phyloP scores from a whole-genome alignment of 2,113 vertebrate genomes.

The Leptocoma aspasia region DNA sequence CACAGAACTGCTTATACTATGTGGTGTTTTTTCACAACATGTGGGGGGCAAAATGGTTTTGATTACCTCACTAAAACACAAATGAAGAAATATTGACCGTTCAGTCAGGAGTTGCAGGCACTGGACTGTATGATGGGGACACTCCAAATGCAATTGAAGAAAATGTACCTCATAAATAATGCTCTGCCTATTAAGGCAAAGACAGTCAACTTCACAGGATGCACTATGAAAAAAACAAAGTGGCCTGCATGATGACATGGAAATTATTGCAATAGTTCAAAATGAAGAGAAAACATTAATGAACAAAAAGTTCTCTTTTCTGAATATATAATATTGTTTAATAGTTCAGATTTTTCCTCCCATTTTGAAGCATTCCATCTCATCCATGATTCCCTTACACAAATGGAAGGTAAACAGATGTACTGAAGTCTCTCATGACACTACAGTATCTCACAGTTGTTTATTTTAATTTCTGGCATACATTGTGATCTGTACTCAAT shows the following conservation, averaged over 20 bases:
- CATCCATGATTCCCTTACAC: not conserved
- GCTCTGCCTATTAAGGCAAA: not conserved
- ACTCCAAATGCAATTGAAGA: not conserved
- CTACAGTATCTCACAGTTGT: not conserved
- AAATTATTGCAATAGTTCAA: not conserved
- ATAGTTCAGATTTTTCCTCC: not conserved
- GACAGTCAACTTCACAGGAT: not conserved
- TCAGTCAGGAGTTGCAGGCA: not conserved
- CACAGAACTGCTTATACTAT: not conserved
- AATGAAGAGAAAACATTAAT: not conserved
- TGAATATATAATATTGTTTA: not conserved
- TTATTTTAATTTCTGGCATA: slow-evolving; percentile 8
- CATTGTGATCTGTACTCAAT: not conserved
- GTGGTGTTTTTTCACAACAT: not conserved
- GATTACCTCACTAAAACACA: not conserved
- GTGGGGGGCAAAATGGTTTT: not conserved
- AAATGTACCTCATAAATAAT: slow-evolving; percentile 10
- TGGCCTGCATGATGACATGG: not conserved
- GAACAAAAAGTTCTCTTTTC: not conserved
- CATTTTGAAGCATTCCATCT: not conserved
- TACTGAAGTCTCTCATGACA: not conserved
- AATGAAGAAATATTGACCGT: slow-evolving; percentile 3
- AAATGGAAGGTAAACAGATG: not conserved
- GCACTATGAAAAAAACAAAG: not conserved
- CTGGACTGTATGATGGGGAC: not conserved